Evolutionary conservation across 2,888 invertebrate species (phyloP), one percentile per base, ranked within the genome.

Genomic region (Monochamus alternatus): DNA sequence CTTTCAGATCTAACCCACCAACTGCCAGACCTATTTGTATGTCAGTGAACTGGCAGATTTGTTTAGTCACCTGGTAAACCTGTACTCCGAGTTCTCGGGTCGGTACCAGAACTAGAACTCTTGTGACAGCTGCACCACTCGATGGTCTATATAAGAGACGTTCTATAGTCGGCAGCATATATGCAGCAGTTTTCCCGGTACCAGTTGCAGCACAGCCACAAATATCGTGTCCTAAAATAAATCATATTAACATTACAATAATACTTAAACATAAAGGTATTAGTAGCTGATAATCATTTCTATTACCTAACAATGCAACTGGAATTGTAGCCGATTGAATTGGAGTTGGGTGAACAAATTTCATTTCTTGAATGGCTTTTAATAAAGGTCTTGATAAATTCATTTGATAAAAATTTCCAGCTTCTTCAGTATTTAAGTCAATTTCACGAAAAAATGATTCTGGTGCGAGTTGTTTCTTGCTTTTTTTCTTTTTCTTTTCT

Each of bases 171-270:
- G 99, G 99, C 82, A 99, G 90, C 97, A 99, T 98, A 89, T 98
- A 99, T 0, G 99, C 99, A 0, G 98, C 98, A 0, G 99, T 99
- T 91, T 99, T 99, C 71, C 99, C 98, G 7, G 96, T 95, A 69
- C 99, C 99, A 0, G 99, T 99, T 0, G 98, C 98, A 43, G 99
- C 99, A 91, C 99, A 99, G 9, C 98, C 99, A 90, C 98, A 99
- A 82, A 99, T 94, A 89, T 99, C 99, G 84, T 96, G 93, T 14
- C 98, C 97, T 92, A 80, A 58, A 82, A 81, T 73, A 31, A 60
- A 59, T n/a, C 38, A 22, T 22, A 43, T 72, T 7, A 47, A 47
- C 12, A 47, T 44, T 44, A 44, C 5, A 44, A 44, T 8, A 3
- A 47, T 47, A 8, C 10, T 47, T 47, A 69, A 32, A 51, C 44